phyloP scores from a whole-genome alignment of 2,797 vertebrate genomes.

The Iguana delicatissima region DNA sequence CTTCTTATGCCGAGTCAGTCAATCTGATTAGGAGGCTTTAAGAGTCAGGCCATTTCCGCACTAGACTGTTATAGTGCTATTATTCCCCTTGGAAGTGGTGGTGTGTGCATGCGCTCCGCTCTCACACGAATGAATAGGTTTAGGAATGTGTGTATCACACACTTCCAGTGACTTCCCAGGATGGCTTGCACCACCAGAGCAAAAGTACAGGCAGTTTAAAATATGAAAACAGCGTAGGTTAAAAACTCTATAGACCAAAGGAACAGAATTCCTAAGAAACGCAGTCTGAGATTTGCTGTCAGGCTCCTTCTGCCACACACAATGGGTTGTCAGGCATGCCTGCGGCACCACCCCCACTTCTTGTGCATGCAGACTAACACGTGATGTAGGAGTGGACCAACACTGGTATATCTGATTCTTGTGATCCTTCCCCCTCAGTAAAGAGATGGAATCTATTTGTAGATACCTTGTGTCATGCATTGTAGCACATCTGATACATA shows the following conservation, averaged over 20 bases:
- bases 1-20: not conserved
- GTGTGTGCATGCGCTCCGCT: not conserved
- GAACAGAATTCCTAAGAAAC: not conserved
- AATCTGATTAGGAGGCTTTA: not conserved
- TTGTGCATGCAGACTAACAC: not conserved
- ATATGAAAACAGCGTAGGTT: not conserved
- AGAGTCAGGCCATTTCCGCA: too few species aligned
- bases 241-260: not conserved
- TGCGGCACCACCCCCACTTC: not conserved
- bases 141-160: not conserved
- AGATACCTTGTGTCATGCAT: not conserved
- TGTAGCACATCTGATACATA: not conserved
- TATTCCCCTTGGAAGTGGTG: too few species aligned
- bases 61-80: too few species aligned
- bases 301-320: not conserved
- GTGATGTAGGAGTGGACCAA: not conserved
- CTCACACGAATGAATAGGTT: not conserved
- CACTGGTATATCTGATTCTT: constrained; percentile 8
- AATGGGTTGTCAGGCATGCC: not conserved
- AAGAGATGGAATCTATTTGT: not conserved
- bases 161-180: not conserved
- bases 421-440: not conserved
- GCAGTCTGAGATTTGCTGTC: too few species aligned
- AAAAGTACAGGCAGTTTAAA: not conserved
- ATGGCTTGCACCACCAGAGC: not conserved